A percentile compares a stretch with the other conserved stretches of the same genome.
These are phyloP conservation scores for Sakesphorus luctuosus DNA, from an alignment of 2,113 vertebrate species.

Conservation along the genomic window DNA sequence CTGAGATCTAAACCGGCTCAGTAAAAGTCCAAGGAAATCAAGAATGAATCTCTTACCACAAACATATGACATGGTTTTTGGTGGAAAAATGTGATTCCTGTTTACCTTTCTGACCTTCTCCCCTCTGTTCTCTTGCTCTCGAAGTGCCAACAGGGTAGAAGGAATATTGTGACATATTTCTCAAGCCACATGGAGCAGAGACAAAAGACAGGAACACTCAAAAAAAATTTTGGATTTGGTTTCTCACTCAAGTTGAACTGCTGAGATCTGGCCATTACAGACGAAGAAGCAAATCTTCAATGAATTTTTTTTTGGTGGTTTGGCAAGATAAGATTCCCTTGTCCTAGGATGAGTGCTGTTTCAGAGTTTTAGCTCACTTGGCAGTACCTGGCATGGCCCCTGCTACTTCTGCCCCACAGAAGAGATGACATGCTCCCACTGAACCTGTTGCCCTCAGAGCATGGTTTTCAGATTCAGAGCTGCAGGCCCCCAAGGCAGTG, in stretches of 20 bases:
- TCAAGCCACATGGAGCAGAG: background rate
- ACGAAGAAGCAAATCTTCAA: background rate
- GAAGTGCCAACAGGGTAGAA: background rate
- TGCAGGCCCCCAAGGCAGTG: rapidly evolving
- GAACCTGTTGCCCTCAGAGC: background rate
- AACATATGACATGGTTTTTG: background rate
- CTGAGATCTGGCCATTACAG: background rate
- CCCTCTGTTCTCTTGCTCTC: background rate
- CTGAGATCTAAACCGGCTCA: background rate
- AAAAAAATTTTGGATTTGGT: background rate
- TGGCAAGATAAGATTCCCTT: background rate
- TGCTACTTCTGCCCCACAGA: background rate
- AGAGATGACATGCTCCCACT: background rate
- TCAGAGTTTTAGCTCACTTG: background rate
- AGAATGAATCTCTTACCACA: background rate
- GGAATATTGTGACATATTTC: background rate
- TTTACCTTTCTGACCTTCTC: background rate
- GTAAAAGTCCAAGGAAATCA: background rate
- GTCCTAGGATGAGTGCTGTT: background rate
- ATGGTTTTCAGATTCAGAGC: background rate
- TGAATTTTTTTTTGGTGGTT: background rate
- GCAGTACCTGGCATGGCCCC: background rate
- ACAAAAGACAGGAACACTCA: background rate
- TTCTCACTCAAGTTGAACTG: background rate
- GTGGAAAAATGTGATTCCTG: background rate